phyloP scores from a whole-genome alignment of 2,113 vertebrate species.

The Istiophorus platypterus region DNA sequence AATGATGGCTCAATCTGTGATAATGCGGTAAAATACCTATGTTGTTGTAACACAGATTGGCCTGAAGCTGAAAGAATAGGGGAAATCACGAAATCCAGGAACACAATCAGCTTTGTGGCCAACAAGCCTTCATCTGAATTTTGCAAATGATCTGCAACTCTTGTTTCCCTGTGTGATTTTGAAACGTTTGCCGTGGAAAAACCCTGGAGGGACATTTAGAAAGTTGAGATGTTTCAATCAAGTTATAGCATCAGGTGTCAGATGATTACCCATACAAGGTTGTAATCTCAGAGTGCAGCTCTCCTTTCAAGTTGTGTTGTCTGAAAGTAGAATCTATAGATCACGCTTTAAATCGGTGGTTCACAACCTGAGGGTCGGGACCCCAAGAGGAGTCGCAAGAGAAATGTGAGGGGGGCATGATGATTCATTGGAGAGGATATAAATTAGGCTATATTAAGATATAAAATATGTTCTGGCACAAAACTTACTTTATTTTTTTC shows the following conservation, averaged over 20 bases:
- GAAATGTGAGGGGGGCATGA: too few species aligned
- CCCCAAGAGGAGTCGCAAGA: too few species aligned
- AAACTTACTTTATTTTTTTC: too few species aligned
- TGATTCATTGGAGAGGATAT: too few species aligned
- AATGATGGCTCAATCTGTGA: neutral
- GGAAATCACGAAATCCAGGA: neutral
- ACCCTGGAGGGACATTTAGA: constrained; percentile 25
- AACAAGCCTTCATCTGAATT: neutral
- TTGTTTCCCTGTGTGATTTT: constrained; percentile 31
- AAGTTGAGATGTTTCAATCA: constrained; percentile 19
- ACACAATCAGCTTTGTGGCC: neutral
- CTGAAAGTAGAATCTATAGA: neutral
- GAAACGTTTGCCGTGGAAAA: constrained; percentile 30
- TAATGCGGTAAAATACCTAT: neutral
- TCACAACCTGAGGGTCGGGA: neutral
- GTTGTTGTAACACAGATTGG: neutral
- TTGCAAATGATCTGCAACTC: neutral
- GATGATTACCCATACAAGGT: constrained; percentile 8
- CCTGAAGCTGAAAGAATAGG: neutral
- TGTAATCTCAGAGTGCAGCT: neutral
- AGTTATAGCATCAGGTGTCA: constrained; percentile 11
- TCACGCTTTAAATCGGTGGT: neutral
- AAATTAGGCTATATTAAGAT: too few species aligned
- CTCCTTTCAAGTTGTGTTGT: neutral
- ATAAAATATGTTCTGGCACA: too few species aligned